Percentiles rank a stretch among this genome's conserved stretches.
Evolutionary conservation across 2,113 vertebrate species (phyloP).

Genomic region (Aphyosemion australe): DNA sequence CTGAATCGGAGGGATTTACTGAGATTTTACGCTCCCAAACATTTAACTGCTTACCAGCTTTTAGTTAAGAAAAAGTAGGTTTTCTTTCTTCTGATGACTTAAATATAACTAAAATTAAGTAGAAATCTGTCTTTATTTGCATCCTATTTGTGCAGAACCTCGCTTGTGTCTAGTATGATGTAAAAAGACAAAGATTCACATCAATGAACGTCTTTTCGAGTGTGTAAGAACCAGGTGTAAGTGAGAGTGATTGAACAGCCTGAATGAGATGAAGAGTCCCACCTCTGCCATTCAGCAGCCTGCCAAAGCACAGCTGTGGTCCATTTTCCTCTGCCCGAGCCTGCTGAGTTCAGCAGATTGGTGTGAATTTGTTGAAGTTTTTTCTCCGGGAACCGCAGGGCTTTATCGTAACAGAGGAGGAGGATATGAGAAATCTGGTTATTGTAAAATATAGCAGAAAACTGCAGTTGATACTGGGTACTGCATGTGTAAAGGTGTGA

Average conservation of each 20-base stretch:
- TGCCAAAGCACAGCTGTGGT: conserved; percentile 39
- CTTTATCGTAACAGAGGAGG: conserved; percentile 30
- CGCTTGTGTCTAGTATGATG: no score
- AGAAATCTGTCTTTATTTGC: conserved; percentile 55
- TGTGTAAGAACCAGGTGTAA: neutral
- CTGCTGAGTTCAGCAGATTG: conserved; percentile 63
- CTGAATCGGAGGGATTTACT: conserved; percentile 50
- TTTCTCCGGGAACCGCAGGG: conserved; percentile 33
- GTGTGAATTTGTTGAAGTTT: conserved; percentile 65
- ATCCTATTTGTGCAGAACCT: neutral
- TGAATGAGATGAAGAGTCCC: conserved; percentile 42
- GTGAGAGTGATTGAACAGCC: conserved; percentile 22
- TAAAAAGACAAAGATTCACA: no score
- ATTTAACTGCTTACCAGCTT: conserved; percentile 55
- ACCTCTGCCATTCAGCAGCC: conserved; percentile 47
- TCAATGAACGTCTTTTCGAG: neutral
- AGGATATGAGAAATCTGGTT: conserved; percentile 14
- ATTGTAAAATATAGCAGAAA: conserved; percentile 23
- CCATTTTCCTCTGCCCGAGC: conserved; percentile 51
- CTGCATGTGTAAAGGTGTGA: no score
- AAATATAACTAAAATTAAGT: conserved; percentile 6
- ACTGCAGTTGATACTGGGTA: conserved; percentile 13
- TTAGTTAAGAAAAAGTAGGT: no score
- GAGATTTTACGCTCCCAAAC: conserved; percentile 46
- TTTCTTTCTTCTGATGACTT: no score